phyloP scores from a whole-genome alignment of 2,797 vertebrate species.

The Columba guinea region DNA sequence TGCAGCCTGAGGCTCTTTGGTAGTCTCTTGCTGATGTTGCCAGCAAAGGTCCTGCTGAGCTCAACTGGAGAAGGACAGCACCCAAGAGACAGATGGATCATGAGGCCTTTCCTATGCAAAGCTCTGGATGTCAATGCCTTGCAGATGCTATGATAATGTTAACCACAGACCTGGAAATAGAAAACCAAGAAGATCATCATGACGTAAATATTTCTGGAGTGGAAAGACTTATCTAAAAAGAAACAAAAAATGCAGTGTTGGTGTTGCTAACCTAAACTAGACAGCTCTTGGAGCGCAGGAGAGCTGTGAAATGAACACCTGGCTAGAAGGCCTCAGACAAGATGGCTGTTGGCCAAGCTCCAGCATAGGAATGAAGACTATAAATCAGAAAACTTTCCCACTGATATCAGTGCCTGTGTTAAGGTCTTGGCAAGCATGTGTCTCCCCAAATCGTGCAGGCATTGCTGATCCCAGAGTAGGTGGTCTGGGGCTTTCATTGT shows the following conservation, averaged over 20 bases:
- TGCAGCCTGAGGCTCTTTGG: neutral
- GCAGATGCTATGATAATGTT: slow-evolving; percentile 16
- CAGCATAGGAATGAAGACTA: neutral
- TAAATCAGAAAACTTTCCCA: slow-evolving; percentile 21
- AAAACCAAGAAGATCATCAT: neutral
- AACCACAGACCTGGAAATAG: neutral
- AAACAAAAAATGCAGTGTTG: neutral
- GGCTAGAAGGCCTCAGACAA: neutral
- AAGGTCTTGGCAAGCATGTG: neutral
- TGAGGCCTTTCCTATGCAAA: neutral
- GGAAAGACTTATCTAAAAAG: neutral
- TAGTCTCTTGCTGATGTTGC: neutral
- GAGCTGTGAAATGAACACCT: slow-evolving; percentile 31
- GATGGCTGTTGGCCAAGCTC: neutral
- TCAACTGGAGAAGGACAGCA: neutral
- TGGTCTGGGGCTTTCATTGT: neutral
- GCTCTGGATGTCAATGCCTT: neutral
- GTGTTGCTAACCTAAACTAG: neutral
- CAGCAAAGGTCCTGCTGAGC: neutral
- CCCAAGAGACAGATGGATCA: neutral
- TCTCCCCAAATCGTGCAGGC: neutral
- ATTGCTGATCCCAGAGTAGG: neutral
- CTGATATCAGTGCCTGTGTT: neutral
- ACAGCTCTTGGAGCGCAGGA: neutral
- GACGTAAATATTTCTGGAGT: neutral